Base-by-base conservation (phyloP, 2,888 invertebrate genomes). In the Drepanosiphum platanoidis region DNA sequence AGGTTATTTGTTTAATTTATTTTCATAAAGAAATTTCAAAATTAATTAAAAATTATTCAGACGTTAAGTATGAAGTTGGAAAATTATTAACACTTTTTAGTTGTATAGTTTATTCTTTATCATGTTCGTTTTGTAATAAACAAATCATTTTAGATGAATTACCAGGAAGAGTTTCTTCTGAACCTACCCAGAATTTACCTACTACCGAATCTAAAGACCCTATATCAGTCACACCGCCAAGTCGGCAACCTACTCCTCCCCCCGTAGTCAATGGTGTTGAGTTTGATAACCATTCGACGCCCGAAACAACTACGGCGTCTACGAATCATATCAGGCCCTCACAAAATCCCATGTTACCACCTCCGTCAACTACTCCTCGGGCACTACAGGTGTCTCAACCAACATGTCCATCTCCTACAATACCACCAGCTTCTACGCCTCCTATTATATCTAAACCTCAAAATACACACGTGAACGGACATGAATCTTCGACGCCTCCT, bases 281-380 rank as follows among this genome's bases (percentile, higher is more conserved):
- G 30, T 36, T 81, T 46, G 68, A 72, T 71, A 66, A 61, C 32
- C 72, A 61, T 30, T 18, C 71, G 39, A 46, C 70, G 18, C 32
- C 86, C 61, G 70, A 86, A 75, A 52, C 86, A 75, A 66, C 86
- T 13, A 32, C 66, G 46, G 30, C 78, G 30, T 39, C 86, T 42
- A 52, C 86, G 22, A 32, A 66, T 70, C 64, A 71, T 81, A 46
- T 78, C 64, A 75, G 68, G 36, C 74, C 27, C 32, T 86, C 61
- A 27, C 87, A 87, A 87, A 79, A 86, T 86, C 78, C 86, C 77
- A 86, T 87, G 86, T 70, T 84, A 72, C 70, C 72, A 72, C 30
- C 78, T 61, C 68, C 61, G n/a, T 77, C 86, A 30, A 64, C 46
- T 32, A 52, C 58, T 75, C 72, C 86, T 81, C 80, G 68, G 27